Base-by-base conservation (phyloP, 1,140 invertebrate genomes). In the Drosophila punjabiensis region DNA sequence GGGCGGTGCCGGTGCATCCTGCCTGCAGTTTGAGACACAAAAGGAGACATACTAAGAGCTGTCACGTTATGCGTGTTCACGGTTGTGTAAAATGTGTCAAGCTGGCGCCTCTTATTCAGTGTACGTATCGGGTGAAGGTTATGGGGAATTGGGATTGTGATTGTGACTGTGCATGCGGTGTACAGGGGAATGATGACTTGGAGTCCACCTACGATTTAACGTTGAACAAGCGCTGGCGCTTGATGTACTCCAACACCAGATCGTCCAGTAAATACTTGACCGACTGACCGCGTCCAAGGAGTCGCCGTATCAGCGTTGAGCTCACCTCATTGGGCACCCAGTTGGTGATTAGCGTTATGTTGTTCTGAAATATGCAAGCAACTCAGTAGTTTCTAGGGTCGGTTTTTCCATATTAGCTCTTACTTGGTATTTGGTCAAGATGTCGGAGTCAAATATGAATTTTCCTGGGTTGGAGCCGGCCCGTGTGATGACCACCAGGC, bases 321-420 rank as follows among this genome's bases (percentile, higher is more conserved):
- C 98, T 98, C 6, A 99, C 96, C 93, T 99, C 98, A 94, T 99
- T 99, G 41, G 95, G 94, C 82, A 99, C 97, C 97, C 98, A 99
- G 94, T 99, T 98, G 2, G 96, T 98, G 1, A 99, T 96, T 55
- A 99, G 95, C 48, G 95, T 95, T 68, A 99, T 98, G 93, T 99
- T 98, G 66, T 95, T 95, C 98, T 99, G 90, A 94, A 81, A 55
- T 11, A 16, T 2, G 3, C 5, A n/a, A n/a, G n/a, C n/a, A 14
- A 18, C 24, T 45, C 6, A 35, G 3, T 28, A 11, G 20, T 1
- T 43, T 5, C 6, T 7, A 5, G n/a, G n/a, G 2, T 28, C n/a
- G 0, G 13, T 1, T 9, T 11, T 35, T 2, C n/a, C 2, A 3
- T 20, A 5, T 45, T 9, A 9, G 8, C 18, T 43, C 33, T 95